Conservation (phyloP, 2,797 vertebrate genomes). For the Prionace glauca region DNA sequence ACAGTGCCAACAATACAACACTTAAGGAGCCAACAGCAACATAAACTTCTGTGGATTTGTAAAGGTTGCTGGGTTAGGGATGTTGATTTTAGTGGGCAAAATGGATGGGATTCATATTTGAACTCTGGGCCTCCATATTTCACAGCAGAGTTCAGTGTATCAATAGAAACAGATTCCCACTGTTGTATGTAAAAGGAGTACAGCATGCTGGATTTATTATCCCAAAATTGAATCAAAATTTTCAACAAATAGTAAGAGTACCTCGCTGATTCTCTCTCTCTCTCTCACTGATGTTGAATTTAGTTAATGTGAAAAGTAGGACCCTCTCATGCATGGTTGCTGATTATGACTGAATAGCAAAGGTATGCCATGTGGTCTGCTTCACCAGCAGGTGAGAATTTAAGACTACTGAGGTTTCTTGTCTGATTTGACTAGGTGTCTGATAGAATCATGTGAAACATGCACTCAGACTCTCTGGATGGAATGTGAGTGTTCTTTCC, state of each 20-base stretch:
- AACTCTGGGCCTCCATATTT: not conserved
- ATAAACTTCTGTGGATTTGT: not conserved
- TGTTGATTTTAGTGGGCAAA: not conserved
- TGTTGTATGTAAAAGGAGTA: not conserved
- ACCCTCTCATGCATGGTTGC: not conserved
- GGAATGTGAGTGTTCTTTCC: conserved; percentile 13
- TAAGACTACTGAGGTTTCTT: not conserved
- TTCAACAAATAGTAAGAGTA: not conserved
- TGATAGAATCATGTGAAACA: not conserved
- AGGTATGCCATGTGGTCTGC: not conserved
- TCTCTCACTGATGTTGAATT: not conserved
- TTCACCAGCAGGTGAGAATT: conserved; percentile 3
- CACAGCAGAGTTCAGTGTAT: not conserved
- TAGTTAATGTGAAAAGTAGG: not conserved
- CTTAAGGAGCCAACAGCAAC: not conserved
- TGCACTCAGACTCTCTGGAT: not conserved
- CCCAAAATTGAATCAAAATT: not conserved
- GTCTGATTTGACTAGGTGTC: not conserved
- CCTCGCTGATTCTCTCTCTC: not conserved
- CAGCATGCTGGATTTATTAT: not conserved
- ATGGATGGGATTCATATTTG: not conserved
- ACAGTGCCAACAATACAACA: not conserved
- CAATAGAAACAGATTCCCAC: not conserved
- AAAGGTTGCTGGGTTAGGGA: not conserved
- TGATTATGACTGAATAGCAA: not conserved